Base-by-base conservation (phyloP, 2,797 vertebrate species). In the Xenops minutus region DNA sequence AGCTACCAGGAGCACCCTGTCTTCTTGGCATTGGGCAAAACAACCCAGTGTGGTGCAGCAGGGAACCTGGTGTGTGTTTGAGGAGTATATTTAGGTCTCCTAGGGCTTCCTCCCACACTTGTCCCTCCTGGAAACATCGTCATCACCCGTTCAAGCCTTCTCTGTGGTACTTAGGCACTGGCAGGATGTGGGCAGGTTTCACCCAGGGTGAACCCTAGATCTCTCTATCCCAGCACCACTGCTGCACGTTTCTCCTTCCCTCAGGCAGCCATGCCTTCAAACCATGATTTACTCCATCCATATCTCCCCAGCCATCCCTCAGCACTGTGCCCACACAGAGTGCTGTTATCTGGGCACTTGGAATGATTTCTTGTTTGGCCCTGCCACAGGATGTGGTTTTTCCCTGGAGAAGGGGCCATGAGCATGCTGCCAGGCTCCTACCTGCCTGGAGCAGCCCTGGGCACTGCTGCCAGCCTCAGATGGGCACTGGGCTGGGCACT, bases 341-440 rank as follows among this genome's bases (percentile, higher is more conserved):
- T 0, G 4, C 85, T 66, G 55, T 79, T 89, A 76, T 63, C 74
- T 66, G 87, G 48, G 46, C 46, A 46, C 74, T 84, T 14, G 23
- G 62, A 58, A 86, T 73, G 74, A 92, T 82, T 93, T 92, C 88
- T 86, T 64, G 62, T 74, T 85, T 78, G 72, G 48, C 74, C 91
- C 22, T 56, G 59, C 36, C 75, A 74, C 17, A 23, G 58, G 49
- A 82, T 0, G 0, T 46, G 39, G 4, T 17, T 96, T 87, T 77
- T 67, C 59, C 37, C 2, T 3, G 62, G 39, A 86, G 62, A 86
- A 89, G 77, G 29, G 62, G 27, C 54, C 3, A 0, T 0, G 12
- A 63, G 76, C 43, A 46, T 23, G n/a, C 52, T 85, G 88, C 44
- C 62, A 64, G 51, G 32, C 64, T 86, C 44, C 69, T 67, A 80